Evolutionary conservation across 2,797 vertebrate genomes (phyloP).

Genomic region (Poeciliopsis paucimaculata): DNA sequence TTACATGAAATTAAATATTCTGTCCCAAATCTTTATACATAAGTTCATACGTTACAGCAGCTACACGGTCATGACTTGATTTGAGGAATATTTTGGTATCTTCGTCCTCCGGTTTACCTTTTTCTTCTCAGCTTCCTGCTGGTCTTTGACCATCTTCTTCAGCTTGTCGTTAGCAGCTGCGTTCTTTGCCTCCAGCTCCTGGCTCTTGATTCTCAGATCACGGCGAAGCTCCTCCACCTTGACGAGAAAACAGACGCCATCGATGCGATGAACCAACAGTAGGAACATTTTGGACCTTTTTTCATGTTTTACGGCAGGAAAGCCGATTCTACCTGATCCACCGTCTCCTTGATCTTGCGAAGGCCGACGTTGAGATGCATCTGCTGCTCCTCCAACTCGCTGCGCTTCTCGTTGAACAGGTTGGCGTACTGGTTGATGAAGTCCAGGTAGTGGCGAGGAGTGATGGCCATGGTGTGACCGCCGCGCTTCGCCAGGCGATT

Average conservation of each 20-base stretch:
- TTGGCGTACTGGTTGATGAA: constrained; percentile 99
- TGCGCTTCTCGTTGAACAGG: constrained; percentile 98
- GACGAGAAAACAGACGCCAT: not conserved
- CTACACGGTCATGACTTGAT: not conserved
- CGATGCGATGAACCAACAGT: not conserved
- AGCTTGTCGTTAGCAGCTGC: constrained; percentile 98
- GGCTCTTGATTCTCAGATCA: constrained; percentile 97
- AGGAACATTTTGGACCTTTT: not conserved
- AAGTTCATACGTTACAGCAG: not conserved
- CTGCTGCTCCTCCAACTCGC: constrained; percentile 98
- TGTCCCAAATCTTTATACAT: not conserved
- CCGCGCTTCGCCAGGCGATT: constrained; percentile 95
- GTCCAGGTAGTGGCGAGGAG: constrained; percentile 97
- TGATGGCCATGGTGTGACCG: constrained; percentile 96
- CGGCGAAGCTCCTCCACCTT: constrained; percentile 97
- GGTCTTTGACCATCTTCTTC: constrained; percentile 99
- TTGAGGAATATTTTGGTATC: not conserved
- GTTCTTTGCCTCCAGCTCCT: constrained; percentile 97
- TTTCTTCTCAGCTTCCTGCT: constrained; percentile 99
- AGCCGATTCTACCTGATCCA: constrained; percentile 88
- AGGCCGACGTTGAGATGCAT: constrained; percentile 99
- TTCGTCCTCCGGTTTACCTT: constrained; percentile 80
- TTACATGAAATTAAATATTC: not conserved
- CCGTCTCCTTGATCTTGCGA: constrained; percentile 98
- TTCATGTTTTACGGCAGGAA: not conserved